Base-by-base conservation (phyloP, 2,888 invertebrate genomes). In the Orthosia cruda region DNA sequence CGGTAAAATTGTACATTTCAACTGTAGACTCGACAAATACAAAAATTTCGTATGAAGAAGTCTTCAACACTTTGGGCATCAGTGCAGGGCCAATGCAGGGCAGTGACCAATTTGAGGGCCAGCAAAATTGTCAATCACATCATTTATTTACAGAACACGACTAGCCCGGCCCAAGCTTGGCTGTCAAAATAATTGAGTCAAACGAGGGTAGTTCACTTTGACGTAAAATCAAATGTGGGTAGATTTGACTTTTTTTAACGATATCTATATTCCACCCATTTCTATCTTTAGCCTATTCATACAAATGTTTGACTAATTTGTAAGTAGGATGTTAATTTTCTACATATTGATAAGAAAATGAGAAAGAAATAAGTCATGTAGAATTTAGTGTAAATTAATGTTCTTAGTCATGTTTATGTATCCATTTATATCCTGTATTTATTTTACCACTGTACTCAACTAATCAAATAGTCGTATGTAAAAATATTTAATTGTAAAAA, bases 1-100 rank as follows among this genome's bases (percentile, higher is more conserved):
- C 93, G 99, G 99, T 3, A 98, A 98, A 87, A 98, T 99, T 26
- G 99, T 99, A 1, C 99, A 99, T 95, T 99, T 98, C 92, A 99
- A 98, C 5, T 99, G 99, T 94, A 93, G 92, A 79, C 64, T 87
- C 9, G 90, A 92, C 50, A 93, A 92, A 77, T 90, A 81, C 67
- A 40, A 26, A 52, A 9, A 15, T 12, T 3, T 2, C 3, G 15
- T 4, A 40, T 26, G 15, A 57, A 23, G 50, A 32, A 11, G 2
- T 23, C 15, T 32, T 3, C 15, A 15, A 7, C 23, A 32, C 3
- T 18, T 26, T 32, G 20, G 20, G 18, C 32, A 71, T 32, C 49
- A 26, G 4, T 4, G n/a, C 15, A n/a, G 49, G 18, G 2, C 18
- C 47, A 47, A 15, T 40, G 32, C 32, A 32, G 32, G 40, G 40